phyloP scores from a whole-genome alignment of 2,113 vertebrate genomes.

The Nothoprocta perdicaria region DNA sequence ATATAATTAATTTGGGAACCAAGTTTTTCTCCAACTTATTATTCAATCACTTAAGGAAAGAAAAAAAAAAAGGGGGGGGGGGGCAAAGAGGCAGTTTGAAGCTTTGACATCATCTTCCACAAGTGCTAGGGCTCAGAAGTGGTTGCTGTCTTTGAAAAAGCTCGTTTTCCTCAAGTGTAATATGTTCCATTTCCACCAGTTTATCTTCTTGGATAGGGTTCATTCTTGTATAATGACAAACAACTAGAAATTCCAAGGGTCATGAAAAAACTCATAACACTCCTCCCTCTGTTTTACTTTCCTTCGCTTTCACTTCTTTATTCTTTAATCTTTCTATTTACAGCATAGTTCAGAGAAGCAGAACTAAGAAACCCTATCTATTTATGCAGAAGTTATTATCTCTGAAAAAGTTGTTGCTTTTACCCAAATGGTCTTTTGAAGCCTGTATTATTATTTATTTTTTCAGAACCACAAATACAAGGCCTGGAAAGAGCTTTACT shows the following conservation, averaged over 20 bases:
- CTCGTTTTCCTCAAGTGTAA: not conserved
- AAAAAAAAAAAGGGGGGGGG: too few species aligned
- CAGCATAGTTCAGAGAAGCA: not conserved
- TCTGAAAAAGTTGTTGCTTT: not conserved
- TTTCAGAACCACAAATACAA: not conserved
- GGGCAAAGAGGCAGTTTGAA: fast-evolving
- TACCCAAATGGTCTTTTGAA: not conserved
- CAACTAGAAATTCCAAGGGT: conserved; percentile 25
- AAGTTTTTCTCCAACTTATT: not conserved
- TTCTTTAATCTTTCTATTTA: not conserved
- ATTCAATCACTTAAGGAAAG: not conserved
- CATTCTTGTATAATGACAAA: not conserved
- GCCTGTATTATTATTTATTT: not conserved
- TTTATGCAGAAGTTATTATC: not conserved
- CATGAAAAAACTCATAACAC: not conserved
- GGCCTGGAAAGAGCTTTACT: not conserved
- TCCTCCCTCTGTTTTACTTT: not conserved
- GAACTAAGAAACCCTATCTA: not conserved
- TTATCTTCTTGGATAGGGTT: not conserved
- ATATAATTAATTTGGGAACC: not conserved
- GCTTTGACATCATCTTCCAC: not conserved
- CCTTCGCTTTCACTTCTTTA: not conserved
- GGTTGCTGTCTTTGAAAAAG: not conserved
- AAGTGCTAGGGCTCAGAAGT: not conserved
- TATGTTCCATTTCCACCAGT: not conserved